Conservation (phyloP, 2,113 vertebrate genomes). For the chimpanzee (Pan troglodytes) region NHGRI_mPanTro3-v2.1_pri NC_072412.2:33012501-33013000, state of each 20-base stretch:
- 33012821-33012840: background rate
- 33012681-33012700: background rate
- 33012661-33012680: background rate
- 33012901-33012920: background rate
- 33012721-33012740: background rate
- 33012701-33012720: background rate
- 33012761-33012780: background rate
- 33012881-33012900: background rate
- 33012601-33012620: background rate
- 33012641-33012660: background rate
- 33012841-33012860: background rate
- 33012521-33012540: slow-evolving; percentile 41
- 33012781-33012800: background rate
- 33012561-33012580: slow-evolving; percentile 8
- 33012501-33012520: background rate
- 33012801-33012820: background rate
- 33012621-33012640: background rate
- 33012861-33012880: background rate
- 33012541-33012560: background rate
- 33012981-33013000: background rate
- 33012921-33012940: background rate
- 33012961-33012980: background rate
- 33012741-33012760: background rate
- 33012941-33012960: background rate
- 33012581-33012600: background rate